phyloP scores from a whole-genome alignment of 2,113 vertebrate genomes.

The Phaethornis superciliosus region DNA sequence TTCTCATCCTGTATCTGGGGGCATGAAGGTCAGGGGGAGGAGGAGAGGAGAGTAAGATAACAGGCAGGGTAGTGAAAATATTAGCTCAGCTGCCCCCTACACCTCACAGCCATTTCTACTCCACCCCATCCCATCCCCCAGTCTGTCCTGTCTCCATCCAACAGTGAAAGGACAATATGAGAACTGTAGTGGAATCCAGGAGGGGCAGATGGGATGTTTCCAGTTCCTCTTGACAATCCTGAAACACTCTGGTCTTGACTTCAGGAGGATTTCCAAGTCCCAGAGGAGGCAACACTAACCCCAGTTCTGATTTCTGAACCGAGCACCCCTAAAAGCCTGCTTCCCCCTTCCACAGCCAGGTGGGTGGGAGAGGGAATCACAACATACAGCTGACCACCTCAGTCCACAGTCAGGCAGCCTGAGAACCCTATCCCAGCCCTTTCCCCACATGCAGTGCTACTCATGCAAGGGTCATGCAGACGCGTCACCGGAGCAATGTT shows the following conservation, averaged over 20 bases:
- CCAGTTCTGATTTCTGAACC: not conserved
- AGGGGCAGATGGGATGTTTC: not conserved
- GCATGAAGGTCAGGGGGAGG: not conserved
- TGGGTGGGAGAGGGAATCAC: not conserved
- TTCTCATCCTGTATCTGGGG: not conserved
- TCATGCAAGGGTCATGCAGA: conserved; percentile 48
- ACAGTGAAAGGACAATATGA: conserved; percentile 1
- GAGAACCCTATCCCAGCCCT: not conserved
- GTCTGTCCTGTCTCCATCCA: conserved; percentile 6
- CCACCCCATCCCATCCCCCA: not conserved
- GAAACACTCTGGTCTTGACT: not conserved
- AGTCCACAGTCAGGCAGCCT: not conserved
- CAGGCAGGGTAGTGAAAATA: conserved; percentile 20
- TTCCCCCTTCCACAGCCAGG: not conserved
- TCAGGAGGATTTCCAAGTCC: not conserved
- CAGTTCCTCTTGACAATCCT: not conserved
- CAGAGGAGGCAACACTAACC: not conserved
- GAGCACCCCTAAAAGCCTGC: not conserved
- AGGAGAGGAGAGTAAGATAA: conserved; percentile 17
- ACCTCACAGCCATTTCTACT: not conserved
- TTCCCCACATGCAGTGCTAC: not conserved
- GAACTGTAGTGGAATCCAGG: not conserved
- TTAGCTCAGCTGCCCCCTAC: conserved; percentile 57
- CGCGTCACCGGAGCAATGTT: not conserved
- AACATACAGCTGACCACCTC: accelerated